Evolutionary conservation across 2,113 vertebrate species (phyloP).

Genomic region (Micronycteris hirsuta): DNA sequence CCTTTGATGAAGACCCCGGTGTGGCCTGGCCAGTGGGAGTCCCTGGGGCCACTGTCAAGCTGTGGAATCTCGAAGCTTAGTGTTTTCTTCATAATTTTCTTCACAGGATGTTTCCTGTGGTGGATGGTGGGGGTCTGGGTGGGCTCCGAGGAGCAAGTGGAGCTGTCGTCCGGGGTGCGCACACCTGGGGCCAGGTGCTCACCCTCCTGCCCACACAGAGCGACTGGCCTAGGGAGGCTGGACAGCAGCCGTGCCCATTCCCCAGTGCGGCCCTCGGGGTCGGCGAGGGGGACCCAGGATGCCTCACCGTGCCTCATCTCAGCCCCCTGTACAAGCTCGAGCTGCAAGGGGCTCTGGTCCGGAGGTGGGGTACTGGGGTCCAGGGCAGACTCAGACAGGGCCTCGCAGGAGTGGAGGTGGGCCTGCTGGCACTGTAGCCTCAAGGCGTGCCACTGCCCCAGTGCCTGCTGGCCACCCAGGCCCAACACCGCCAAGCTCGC

Average conservation of each 20-base stretch:
- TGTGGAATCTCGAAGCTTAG: constrained; percentile 78
- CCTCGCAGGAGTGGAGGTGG: constrained; percentile 77
- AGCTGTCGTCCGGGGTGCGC: constrained; percentile 80
- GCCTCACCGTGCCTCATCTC: background rate
- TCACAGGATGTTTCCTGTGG: constrained; percentile 85
- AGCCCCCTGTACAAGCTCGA: background rate
- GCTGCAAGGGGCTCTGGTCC: background rate
- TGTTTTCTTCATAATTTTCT: constrained; percentile 89
- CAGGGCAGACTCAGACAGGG: constrained; percentile 58
- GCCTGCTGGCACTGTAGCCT: constrained; percentile 82
- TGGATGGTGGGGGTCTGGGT: constrained; percentile 68
- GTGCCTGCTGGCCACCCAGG: constrained; percentile 77
- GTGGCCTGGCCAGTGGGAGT: constrained; percentile 79
- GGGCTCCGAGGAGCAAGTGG: constrained; percentile 81
- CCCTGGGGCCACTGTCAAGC: constrained; percentile 52
- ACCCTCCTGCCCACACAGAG: background rate
- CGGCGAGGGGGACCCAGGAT: background rate
- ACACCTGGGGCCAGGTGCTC: constrained; percentile 68
- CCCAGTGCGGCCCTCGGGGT: background rate
- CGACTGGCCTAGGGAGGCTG: background rate
- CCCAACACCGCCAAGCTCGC: constrained; percentile 77
- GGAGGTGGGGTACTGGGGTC: background rate
- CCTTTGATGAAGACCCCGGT: constrained; percentile 85
- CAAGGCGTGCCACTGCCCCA: constrained; percentile 78
- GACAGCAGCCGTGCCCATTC: background rate